Evolutionary conservation across 2,888 invertebrate species (phyloP).

Genomic region (Trichacis sp.): DNA sequence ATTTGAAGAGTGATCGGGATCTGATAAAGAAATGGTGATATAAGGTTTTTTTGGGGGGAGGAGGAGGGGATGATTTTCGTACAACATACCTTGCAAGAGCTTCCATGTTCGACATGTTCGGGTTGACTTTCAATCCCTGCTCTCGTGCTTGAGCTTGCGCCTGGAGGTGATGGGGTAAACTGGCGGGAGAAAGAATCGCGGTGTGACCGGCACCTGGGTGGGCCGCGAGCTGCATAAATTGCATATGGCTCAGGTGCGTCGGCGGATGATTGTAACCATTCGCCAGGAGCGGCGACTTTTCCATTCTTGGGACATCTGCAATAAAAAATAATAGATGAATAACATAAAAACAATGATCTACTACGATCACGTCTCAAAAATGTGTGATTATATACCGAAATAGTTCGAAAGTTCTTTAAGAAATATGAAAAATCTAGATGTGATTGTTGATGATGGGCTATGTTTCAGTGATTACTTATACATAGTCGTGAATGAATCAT

Average conservation of each 20-base stretch:
- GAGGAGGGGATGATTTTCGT: too few species aligned
- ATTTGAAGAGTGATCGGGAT: too few species aligned
- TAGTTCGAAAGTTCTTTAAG: too few species aligned
- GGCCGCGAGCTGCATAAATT: constrained; percentile 92
- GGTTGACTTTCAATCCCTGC: constrained; percentile 86
- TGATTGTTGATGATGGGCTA: too few species aligned
- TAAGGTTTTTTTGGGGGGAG: too few species aligned
- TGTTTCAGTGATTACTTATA: too few species aligned
- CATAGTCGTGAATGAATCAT: too few species aligned
- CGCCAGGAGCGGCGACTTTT: constrained; percentile 91
- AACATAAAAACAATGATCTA: too few species aligned
- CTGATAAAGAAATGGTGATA: too few species aligned
- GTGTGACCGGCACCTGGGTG: constrained; percentile 77
- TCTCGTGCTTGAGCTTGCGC: constrained; percentile 80
- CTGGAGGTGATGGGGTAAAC: constrained; percentile 79
- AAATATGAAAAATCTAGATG: too few species aligned
- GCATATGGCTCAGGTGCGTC: constrained; percentile 91
- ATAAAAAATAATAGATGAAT: constrained; percentile 38
- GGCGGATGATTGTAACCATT: constrained; percentile 96
- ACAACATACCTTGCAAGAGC: constrained; percentile 89
- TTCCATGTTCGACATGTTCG: constrained; percentile 87
- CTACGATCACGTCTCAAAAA: too few species aligned
- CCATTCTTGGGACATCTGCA: constrained; percentile 88
- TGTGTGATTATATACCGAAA: too few species aligned
- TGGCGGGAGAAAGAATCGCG: constrained; percentile 90